Conservation (phyloP, 1,140 invertebrate species). For the Gryon sp. region DNA sequence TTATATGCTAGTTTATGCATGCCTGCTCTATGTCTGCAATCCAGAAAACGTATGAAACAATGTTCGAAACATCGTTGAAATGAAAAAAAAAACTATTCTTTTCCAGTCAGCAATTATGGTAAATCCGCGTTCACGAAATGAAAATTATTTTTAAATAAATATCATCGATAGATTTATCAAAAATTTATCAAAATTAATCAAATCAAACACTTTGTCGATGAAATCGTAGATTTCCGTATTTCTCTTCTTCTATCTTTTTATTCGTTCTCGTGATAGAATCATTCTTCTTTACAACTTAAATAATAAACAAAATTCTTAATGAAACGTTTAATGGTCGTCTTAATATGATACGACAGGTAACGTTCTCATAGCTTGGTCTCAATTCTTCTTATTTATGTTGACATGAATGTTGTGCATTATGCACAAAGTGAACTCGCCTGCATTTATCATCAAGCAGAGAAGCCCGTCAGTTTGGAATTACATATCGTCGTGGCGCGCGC, state of each 20-base stretch:
- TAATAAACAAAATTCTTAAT: conserved; percentile 33
- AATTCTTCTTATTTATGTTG: conserved; percentile 10
- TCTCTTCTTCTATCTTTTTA: too few relatives aligned
- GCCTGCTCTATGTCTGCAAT: conserved; percentile 18
- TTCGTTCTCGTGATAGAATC: too few relatives aligned
- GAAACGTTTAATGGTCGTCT: conserved; percentile 14
- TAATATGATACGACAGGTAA: conserved; percentile 16
- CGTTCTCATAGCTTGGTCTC: conserved; percentile 25
- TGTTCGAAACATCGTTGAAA: background rate
- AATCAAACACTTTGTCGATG: too few relatives aligned
- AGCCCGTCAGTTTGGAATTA: conserved; percentile 57
- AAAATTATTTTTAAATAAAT: conserved; percentile 25
- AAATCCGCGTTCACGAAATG: conserved; percentile 4
- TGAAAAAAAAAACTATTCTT: conserved; percentile 8
- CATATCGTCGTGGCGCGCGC: conserved; percentile 37
- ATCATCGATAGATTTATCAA: too few relatives aligned
- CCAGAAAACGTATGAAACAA: conserved; percentile 19
- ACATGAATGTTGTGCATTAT: conserved; percentile 13
- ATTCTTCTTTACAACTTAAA: too few relatives aligned
- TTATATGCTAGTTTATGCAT: conserved; percentile 10
- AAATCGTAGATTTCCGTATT: too few relatives aligned
- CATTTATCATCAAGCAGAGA: conserved; percentile 38
- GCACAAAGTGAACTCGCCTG: conserved; percentile 29
- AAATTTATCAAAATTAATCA: too few relatives aligned
- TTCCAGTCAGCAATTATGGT: background rate